Evolutionary conservation across 2,113 vertebrate genomes (phyloP).

Genomic region (Sapajus apella): DNA sequence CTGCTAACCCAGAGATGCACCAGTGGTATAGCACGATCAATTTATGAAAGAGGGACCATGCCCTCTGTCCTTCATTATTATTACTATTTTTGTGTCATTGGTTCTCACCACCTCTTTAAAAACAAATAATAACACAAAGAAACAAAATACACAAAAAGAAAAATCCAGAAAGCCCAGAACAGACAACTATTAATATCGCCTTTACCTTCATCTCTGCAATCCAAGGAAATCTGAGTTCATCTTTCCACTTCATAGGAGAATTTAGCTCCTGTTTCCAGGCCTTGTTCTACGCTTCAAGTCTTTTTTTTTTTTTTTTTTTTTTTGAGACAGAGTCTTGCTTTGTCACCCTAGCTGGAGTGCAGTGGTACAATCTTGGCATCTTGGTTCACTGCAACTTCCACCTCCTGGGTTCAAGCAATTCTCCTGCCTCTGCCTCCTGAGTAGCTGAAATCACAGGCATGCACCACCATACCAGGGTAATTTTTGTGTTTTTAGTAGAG

Average conservation of each 20-base stretch:
- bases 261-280: neutral
- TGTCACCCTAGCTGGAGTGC: too few relatives aligned
- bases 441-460: too few relatives aligned
- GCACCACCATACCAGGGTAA: too few relatives aligned
- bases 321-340: too few relatives aligned
- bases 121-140: neutral
- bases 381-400: too few relatives aligned
- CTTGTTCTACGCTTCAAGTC: too few relatives aligned
- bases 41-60: neutral
- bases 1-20: neutral
- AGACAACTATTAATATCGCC: too few relatives aligned
- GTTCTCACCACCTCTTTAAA: neutral
- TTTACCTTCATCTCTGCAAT: neutral
- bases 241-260: neutral
- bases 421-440: too few relatives aligned
- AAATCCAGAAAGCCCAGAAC: neutral
- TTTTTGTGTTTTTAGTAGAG: too few relatives aligned
- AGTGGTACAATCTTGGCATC: too few relatives aligned
- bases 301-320: neutral
- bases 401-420: too few relatives aligned
- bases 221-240: neutral
- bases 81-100: neutral
- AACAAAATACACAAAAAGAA: neutral
- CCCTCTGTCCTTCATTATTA: neutral
- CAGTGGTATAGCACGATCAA: rapidly evolving